Base-by-base conservation (phyloP, 2,113 vertebrate genomes). In the Rhipidura dahli region DNA sequence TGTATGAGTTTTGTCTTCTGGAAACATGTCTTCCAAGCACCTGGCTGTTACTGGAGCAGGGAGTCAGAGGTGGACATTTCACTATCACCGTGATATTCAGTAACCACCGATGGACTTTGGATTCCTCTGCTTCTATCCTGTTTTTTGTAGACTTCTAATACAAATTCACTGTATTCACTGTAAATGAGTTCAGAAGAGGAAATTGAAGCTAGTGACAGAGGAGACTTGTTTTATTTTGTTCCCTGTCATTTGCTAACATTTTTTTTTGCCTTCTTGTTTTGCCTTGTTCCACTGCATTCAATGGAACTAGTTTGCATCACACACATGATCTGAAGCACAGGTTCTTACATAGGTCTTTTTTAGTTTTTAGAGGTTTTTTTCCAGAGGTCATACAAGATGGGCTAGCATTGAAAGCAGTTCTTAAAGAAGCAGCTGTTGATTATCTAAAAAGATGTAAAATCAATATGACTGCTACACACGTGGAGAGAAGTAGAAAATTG, bases 281-380 rank as follows among this genome's bases (percentile, higher is more conserved):
- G 23, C 4, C 47, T 79, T 56, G 7, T 56, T 68, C 60, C 0
- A 0, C 37, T 70, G 37, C 35, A 33, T 84, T 63, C 26, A n/a
- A 10, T 37, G 37, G 40, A 69, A 69, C 19, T 44, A 12, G 11
- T n/a, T 39, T 1, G 2, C 45, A 65, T 72, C 40, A 61, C 22
- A 27, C 8, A 45, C 9, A 23, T 2, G 19, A 47, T 44, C 53
- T 69, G 21, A 80, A 77, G 10, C 13, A 2, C 39, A 60, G 24
- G 10, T 4, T 54, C 69, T 79, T 69, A 7, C 15, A 13, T 26
- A 40, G 1, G 13, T 7, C 44, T 22, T 47, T 78, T 37, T 37
- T 24, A 7, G 3, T n/a, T 50, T 70, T 11, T 2, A 28, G 11
- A 4, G 0, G 0, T 14, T 60, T 56, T 18, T 87, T 64, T 76